Conservation (phyloP, 2,797 vertebrate species). For the Megalops cyprinoides region DNA sequence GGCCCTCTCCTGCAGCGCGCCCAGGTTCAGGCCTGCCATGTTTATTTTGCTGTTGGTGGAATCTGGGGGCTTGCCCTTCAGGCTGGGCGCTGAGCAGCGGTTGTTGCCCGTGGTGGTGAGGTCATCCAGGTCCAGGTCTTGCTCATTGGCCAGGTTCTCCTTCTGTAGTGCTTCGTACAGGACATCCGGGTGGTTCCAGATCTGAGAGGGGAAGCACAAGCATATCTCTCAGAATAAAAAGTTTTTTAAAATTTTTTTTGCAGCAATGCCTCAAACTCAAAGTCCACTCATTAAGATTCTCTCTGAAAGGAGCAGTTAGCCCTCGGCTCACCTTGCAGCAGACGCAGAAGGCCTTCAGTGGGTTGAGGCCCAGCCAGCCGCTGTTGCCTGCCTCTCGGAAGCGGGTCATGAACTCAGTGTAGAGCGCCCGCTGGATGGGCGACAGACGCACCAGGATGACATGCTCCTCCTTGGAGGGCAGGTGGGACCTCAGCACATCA, state of each 20-base stretch:
- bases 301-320: background rate
- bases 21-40: constrained; percentile 78
- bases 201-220: constrained; percentile 67
- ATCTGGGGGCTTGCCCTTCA: constrained; percentile 85
- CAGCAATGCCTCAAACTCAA: too few relatives aligned
- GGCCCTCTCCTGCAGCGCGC: constrained; percentile 88
- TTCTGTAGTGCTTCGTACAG: constrained; percentile 95
- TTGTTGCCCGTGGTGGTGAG: constrained; percentile 81
- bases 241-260: too few relatives aligned
- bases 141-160: constrained; percentile 92
- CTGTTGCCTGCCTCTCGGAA: constrained; percentile 95
- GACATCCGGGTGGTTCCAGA: constrained; percentile 99
- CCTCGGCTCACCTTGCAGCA: constrained; percentile 93
- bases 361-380: constrained; percentile 96
- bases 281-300: background rate
- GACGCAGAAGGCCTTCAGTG: constrained; percentile 97
- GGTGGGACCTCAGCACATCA: constrained; percentile 89
- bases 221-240: background rate
- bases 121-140: constrained; percentile 95
- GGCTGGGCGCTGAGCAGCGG: constrained; percentile 70
- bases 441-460: constrained; percentile 95
- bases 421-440: constrained; percentile 91
- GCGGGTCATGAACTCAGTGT: constrained; percentile 96
- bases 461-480: constrained; percentile 92
- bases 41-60: constrained; percentile 86